Conservation (phyloP, 2,888 invertebrate species). For the Acleris emargana region DNA sequence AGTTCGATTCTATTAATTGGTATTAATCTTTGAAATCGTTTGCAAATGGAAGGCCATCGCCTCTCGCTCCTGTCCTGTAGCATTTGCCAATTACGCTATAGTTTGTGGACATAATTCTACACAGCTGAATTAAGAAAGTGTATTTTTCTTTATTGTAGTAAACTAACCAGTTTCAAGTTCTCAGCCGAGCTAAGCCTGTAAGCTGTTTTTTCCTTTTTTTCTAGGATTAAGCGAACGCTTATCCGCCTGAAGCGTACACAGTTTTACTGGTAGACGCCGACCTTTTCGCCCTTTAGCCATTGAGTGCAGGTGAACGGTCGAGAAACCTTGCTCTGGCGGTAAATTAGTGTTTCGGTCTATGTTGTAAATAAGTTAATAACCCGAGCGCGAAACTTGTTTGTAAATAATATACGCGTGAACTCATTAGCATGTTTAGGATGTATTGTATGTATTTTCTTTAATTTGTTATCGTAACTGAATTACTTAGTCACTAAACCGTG, state of each 20-base stretch:
- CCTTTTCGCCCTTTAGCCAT: constrained; percentile 14
- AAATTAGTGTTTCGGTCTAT: no score
- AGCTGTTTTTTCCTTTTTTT: constrained; percentile 14
- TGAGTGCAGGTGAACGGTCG: constrained; percentile 17
- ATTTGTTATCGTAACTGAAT: no score
- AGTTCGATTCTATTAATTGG: no score
- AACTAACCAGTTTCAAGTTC: constrained; percentile 22
- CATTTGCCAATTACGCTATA: no score
- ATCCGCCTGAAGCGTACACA: constrained; percentile 6
- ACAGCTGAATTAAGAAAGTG: neutral
- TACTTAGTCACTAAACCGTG: no score
- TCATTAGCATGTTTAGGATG: neutral
- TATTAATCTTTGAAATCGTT: no score
- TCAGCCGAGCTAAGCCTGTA: constrained; percentile 7
- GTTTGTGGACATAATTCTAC: no score
- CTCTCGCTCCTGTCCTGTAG: no score
- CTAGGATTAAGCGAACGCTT: constrained; percentile 8
- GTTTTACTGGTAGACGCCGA: constrained; percentile 6
- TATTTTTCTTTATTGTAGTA: constrained; percentile 3
- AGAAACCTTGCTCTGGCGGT: constrained; percentile 11
- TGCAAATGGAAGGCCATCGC: no score
- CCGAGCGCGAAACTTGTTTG: neutral
- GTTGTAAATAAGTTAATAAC: no score
- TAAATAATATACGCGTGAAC: neutral
- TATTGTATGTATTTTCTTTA: no score